Evolutionary conservation across 2,113 vertebrate species (phyloP), one percentile per base, ranked within the genome.

Genomic region (Ivindomyrus marchei): DNA sequence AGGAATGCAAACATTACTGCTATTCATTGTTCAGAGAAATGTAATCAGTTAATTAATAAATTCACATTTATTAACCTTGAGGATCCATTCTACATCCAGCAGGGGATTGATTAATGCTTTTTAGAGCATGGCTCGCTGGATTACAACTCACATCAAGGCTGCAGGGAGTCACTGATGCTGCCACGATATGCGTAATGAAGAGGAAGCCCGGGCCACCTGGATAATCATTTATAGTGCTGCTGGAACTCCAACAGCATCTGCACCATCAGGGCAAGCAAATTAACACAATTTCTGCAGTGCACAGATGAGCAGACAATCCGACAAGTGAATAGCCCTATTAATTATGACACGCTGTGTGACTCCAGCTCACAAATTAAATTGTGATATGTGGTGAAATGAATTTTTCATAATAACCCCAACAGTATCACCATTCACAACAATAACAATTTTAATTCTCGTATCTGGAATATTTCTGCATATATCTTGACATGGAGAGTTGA

Each of bases 281-380:
- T 90, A 90, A 90, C 86, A 90, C 87, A 90, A 90, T 90, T 88
- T 90, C 90, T 88, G 90, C 87, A 84, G 87, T 36, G 90, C 87
- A 90, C 90, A 90, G 86, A 90, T 88, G 90, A 88, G 74, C 87
- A 88, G 66, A 84, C 87, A 83, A 90, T 90, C 90, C 53, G 90
- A 90, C 89, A 90, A 90, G 70, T 90, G 90, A 90, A 90, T 88
- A 90, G 90, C 87, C 87, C 90, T 90, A 88, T 90, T 90, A 90
- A 90, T 90, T 88, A 90, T 88, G 90, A 88, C 90, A 88, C 74
- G 87, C 86, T 88, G 86, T 83, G 90, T 84, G 87, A 90, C 74
- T 90, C 87, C 87, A 88, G 74, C 53, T 90, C 74, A 83, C 87
- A 90, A 88, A 90, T 90, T 90, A 88, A 90, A 90, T 80, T 52